phyloP scores from a whole-genome alignment of 2,888 invertebrate genomes.

The Pseudoips prasinana region DNA sequence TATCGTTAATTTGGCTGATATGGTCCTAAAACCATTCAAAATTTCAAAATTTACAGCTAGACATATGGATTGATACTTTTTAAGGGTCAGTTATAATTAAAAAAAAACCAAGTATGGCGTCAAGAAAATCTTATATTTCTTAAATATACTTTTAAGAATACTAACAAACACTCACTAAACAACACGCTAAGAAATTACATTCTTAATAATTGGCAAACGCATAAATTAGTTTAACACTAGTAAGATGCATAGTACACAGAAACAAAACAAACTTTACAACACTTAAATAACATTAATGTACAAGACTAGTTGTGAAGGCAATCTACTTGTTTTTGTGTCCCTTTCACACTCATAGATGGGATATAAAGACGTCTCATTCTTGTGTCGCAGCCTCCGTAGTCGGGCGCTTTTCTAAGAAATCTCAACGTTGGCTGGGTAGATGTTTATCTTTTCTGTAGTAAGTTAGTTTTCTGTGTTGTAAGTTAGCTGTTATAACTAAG shows the following conservation, averaged over 20 bases:
- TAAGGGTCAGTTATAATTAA: too few relatives aligned
- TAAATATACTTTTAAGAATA: too few relatives aligned
- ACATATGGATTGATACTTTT: too few relatives aligned
- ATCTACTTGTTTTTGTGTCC: conserved; percentile 52
- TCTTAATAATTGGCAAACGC: conserved; percentile 10
- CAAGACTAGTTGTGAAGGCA: conserved; percentile 56
- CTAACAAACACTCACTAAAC: too few relatives aligned
- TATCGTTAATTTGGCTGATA: too few relatives aligned
- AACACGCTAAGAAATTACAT: too few relatives aligned
- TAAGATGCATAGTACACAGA: conserved; percentile 35
- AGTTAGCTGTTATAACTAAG: conserved; percentile 20
- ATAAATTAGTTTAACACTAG: conserved; percentile 30
- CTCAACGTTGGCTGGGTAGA: conserved; percentile 43
- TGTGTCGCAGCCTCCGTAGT: conserved; percentile 53
- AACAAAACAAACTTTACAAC: conserved; percentile 38
- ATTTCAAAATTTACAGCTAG: too few relatives aligned
- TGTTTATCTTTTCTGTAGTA: conserved; percentile 46
- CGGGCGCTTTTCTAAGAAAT: conserved; percentile 62
- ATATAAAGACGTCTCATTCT: conserved; percentile 30
- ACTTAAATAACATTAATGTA: conserved; percentile 51
- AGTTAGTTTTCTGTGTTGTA: conserved; percentile 47
- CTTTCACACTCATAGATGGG: conserved; percentile 25
- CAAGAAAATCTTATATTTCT: too few relatives aligned
- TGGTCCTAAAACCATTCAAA: too few relatives aligned
- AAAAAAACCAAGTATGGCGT: too few relatives aligned